Evolutionary conservation across 2,888 invertebrate genomes (phyloP).

Genomic region (Halocaridina rubra): DNA sequence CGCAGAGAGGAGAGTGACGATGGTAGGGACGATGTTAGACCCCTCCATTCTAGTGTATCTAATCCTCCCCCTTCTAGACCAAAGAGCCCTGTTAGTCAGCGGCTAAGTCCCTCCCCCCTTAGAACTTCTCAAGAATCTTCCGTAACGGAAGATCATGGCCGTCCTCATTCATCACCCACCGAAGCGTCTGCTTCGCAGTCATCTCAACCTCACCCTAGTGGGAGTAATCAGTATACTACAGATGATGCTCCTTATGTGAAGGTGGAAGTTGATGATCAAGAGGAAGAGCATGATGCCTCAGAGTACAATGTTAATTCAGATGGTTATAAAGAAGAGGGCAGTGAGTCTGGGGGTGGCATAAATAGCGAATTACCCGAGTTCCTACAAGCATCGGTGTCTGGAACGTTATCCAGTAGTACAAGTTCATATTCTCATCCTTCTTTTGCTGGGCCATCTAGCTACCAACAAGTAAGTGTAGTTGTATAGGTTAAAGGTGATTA

Average conservation of each 20-base stretch:
- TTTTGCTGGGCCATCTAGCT: slow-evolving; percentile 59
- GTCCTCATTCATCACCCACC: slow-evolving; percentile 43
- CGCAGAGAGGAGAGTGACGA: slow-evolving; percentile 58
- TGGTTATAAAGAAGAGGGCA: slow-evolving; percentile 59
- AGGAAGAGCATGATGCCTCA: slow-evolving; percentile 39
- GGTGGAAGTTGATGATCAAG: slow-evolving; percentile 59
- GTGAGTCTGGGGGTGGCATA: slow-evolving; percentile 45
- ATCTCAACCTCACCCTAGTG: slow-evolving; percentile 13
- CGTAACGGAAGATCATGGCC: slow-evolving; percentile 34
- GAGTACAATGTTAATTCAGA: slow-evolving; percentile 52
- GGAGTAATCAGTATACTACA: slow-evolving; percentile 29
- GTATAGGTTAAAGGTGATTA: neutral
- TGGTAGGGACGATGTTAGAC: slow-evolving; percentile 61
- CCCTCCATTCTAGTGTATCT: slow-evolving; percentile 16
- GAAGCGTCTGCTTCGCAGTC: slow-evolving; percentile 10
- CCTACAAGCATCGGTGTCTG: slow-evolving; percentile 59
- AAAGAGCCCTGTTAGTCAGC: slow-evolving; percentile 57
- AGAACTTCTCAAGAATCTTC: slow-evolving; percentile 54
- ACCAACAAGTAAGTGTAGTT: slow-evolving; percentile 60
- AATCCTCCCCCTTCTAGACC: slow-evolving; percentile 53
- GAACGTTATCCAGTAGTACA: slow-evolving; percentile 42
- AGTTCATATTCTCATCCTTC: slow-evolving; percentile 40
- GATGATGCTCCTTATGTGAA: slow-evolving; percentile 56
- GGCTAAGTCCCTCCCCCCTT: slow-evolving; percentile 47
- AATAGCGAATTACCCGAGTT: slow-evolving; percentile 61